Percentiles rank a stretch among this genome's conserved stretches.
phyloP scores from a whole-genome alignment of 1,140 invertebrate genomes.

The Carcinoscorpius rotundicauda region DNA sequence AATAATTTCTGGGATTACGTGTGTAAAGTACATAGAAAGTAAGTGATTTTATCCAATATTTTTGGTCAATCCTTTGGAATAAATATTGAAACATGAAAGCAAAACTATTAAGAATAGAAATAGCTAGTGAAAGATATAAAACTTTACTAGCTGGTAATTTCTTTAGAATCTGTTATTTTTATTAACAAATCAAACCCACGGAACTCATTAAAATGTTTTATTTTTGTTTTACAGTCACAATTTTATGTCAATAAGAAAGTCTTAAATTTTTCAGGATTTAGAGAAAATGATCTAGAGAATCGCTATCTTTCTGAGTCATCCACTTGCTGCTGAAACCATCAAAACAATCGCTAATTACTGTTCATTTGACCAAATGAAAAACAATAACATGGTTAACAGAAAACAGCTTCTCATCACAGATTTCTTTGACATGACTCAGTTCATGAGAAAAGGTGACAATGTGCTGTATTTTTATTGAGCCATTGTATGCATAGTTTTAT shows the following conservation, averaged over 20 bases:
- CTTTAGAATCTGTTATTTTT: too few species aligned
- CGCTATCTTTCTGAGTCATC: conserved; percentile 35
- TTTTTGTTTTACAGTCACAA: neutral
- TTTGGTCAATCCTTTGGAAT: too few species aligned
- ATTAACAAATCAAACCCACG: too few species aligned
- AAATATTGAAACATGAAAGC: too few species aligned
- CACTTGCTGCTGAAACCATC: conserved; percentile 29
- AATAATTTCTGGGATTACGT: too few species aligned
- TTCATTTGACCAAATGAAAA: conserved; percentile 38
- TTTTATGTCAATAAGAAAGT: neutral
- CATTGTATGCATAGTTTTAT: too few species aligned
- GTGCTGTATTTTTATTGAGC: too few species aligned
- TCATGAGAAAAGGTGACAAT: conserved; percentile 35
- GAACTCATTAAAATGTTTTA: neutral
- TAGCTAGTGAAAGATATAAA: too few species aligned
- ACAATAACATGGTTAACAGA: conserved; percentile 25
- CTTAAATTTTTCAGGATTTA: conserved; percentile 28
- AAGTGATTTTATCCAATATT: too few species aligned
- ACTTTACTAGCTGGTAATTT: too few species aligned
- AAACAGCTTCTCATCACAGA: conserved; percentile 19
- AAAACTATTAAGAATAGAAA: too few species aligned
- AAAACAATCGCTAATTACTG: conserved; percentile 31
- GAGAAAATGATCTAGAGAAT: conserved; percentile 34
- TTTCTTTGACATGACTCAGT: conserved; percentile 26
- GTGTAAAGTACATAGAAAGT: too few species aligned